These are phyloP conservation scores for Plectropomus leopardus DNA, from an alignment of 2,113 vertebrate species.

Conservation along the genomic window DNA sequence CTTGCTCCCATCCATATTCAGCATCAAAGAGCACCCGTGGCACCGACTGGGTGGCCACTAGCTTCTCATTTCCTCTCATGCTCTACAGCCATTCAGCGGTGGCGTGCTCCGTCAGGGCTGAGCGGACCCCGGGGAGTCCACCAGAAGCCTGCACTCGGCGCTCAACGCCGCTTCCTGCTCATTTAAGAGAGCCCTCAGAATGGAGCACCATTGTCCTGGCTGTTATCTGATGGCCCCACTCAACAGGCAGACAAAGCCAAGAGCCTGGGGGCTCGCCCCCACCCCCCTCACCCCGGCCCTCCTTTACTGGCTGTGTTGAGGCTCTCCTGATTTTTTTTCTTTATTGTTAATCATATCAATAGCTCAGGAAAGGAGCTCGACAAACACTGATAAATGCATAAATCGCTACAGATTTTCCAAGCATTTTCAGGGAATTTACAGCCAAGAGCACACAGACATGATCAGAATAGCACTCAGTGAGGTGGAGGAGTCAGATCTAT, in stretches of 20 bases:
- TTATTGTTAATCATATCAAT: conserved; percentile 48
- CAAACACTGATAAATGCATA: conserved; percentile 48
- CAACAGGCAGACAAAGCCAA: conserved; percentile 84
- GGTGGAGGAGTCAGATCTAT: conserved; percentile 24
- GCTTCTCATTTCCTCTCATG: conserved; percentile 84
- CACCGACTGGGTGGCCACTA: conserved; percentile 85
- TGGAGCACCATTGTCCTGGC: conserved; percentile 86
- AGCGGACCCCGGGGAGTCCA: conserved; percentile 83
- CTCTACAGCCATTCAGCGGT: conserved; percentile 78
- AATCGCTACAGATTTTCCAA: background rate
- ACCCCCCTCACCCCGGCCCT: conserved; percentile 36
- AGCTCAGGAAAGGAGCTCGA: conserved; percentile 43
- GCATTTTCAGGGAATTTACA: background rate
- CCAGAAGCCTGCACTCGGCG: conserved; percentile 80
- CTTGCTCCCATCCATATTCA: conserved; percentile 52
- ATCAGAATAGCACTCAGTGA: background rate
- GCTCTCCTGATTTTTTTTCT: conserved; percentile 23
- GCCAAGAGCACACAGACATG: conserved; percentile 5
- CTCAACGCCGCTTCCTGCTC: conserved; percentile 86
- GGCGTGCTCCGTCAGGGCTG: conserved; percentile 82
- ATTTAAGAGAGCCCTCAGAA: conserved; percentile 85
- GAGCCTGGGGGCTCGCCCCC: conserved; percentile 63
- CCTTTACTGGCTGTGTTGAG: conserved; percentile 49
- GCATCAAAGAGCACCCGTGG: conserved; percentile 83
- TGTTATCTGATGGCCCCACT: conserved; percentile 87